Percentiles rank a stretch among this genome's conserved stretches.
Evolutionary conservation across 2,888 invertebrate species (phyloP).

Genomic region (Diloba caeruleocephala): DNA sequence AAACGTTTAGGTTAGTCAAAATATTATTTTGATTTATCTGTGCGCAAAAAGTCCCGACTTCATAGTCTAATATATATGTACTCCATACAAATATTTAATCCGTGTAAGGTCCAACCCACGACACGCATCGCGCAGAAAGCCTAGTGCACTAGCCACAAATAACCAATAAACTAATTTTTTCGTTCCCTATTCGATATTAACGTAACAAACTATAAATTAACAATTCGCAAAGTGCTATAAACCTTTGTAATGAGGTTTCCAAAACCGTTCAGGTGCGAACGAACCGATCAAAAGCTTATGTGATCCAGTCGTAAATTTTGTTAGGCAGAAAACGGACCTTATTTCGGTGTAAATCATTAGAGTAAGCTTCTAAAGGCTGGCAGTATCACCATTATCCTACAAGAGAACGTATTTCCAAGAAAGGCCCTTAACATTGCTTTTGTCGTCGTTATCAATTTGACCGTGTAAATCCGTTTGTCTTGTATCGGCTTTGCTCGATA

Average conservation of each 20-base stretch:
- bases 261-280: constrained; percentile 43
- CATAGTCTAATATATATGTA: no score
- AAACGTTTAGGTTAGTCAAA: no score
- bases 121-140: no score
- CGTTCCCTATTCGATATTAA: constrained; percentile 11
- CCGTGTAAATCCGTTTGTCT: constrained; percentile 68
- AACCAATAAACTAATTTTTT: no score
- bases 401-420: constrained; percentile 9
- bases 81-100: no score
- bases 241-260: constrained; percentile 24
- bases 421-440: constrained; percentile 16
- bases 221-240: constrained; percentile 36
- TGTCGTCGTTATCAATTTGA: constrained; percentile 65
- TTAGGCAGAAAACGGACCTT: constrained; percentile 29
- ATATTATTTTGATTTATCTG: no score
- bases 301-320: constrained; percentile 39
- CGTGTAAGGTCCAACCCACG: no score
- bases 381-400: constrained; percentile 21
- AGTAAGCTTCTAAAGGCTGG: constrained; percentile 36
- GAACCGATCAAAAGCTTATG: constrained; percentile 35
- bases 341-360: constrained; percentile 42
- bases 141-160: no score
- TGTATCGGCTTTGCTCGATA: constrained; percentile 57
- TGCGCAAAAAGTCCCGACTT: no score
- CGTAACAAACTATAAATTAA: constrained; percentile 25